phyloP scores from a whole-genome alignment of 2,113 vertebrate genomes.

The Potamarius usumacintae region DNA sequence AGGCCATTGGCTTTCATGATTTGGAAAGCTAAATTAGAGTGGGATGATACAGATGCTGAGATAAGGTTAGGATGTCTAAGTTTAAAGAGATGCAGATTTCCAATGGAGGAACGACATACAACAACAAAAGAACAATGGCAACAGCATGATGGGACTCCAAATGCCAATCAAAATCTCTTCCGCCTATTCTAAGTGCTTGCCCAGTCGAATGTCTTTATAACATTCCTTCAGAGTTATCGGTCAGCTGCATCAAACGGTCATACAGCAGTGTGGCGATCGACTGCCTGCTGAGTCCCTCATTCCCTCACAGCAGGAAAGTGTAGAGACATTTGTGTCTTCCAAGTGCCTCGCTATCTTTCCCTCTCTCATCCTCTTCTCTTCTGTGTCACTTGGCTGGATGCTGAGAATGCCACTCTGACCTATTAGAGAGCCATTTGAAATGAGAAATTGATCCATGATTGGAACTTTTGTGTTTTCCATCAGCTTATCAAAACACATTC shows the following conservation, averaged over 20 bases:
- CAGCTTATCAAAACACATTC: conserved; percentile 2
- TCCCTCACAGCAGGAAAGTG: conserved; percentile 64
- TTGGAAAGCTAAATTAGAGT: conserved; percentile 18
- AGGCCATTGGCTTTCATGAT: conserved; percentile 38
- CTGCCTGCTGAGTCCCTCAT: conserved; percentile 62
- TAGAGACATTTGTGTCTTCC: conserved; percentile 62
- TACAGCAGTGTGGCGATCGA: conserved; percentile 63
- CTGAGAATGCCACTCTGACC: conserved; percentile 27
- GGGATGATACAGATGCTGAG: conserved; percentile 33
- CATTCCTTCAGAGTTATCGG: conserved; percentile 60
- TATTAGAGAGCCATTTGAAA: conserved; percentile 29
- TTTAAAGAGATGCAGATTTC: conserved; percentile 22
- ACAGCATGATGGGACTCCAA: conserved; percentile 1
- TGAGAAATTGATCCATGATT: conserved; percentile 24
- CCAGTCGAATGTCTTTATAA: conserved; percentile 55
- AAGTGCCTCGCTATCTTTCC: conserved; percentile 24
- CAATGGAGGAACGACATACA: conserved; percentile 25
- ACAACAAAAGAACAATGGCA: conserved; percentile 33
- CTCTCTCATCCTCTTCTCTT: conserved; percentile 32
- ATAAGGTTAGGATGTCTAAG: conserved; percentile 35
- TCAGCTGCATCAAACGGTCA: conserved; percentile 61
- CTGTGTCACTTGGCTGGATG: conserved; percentile 26
- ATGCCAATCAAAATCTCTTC: conserved; percentile 42
- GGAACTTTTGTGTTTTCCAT: not conserved
- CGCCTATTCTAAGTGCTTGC: conserved; percentile 33